These are phyloP conservation scores for Romanomermis culicivorax DNA, from an alignment of 2,888 invertebrate species.

Conservation along the genomic window DNA sequence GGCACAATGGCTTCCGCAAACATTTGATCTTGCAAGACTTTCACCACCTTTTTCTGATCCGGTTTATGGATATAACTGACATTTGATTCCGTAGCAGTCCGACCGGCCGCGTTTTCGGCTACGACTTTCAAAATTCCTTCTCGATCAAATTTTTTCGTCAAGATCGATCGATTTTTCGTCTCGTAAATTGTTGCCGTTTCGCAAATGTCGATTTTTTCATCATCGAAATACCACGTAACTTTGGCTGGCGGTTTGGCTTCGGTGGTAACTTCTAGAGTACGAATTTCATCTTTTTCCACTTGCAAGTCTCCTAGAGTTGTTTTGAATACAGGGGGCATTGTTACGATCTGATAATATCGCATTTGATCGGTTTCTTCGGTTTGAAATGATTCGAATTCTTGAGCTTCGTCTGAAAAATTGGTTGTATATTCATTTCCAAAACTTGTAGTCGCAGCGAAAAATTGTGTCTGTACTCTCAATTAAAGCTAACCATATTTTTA, in stretches of 20 bases:
- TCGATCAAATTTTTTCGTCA: neutral
- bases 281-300: neutral
- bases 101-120: constrained; percentile 1
- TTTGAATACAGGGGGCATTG: constrained; percentile 46
- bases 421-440: too few species aligned
- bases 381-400: too few species aligned
- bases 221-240: constrained; percentile 57
- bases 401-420: too few species aligned
- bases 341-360: neutral
- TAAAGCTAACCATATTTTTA: too few species aligned
- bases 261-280: constrained; percentile 12
- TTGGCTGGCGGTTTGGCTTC: constrained; percentile 42
- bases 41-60: too few species aligned
- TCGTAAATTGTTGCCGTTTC: constrained; percentile 7
- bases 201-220: constrained; percentile 31
- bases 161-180: neutral
- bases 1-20: too few species aligned
- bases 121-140: constrained; percentile 1
- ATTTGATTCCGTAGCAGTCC: neutral
- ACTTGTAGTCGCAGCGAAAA: too few species aligned
- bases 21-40: too few species aligned
- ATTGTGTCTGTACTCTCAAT: too few species aligned
- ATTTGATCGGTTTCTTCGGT: neutral
- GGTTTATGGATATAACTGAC: too few species aligned
- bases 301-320: constrained; percentile 36